Base-by-base conservation (phyloP, 2,113 vertebrate species). In the Pandion haliaetus region DNA sequence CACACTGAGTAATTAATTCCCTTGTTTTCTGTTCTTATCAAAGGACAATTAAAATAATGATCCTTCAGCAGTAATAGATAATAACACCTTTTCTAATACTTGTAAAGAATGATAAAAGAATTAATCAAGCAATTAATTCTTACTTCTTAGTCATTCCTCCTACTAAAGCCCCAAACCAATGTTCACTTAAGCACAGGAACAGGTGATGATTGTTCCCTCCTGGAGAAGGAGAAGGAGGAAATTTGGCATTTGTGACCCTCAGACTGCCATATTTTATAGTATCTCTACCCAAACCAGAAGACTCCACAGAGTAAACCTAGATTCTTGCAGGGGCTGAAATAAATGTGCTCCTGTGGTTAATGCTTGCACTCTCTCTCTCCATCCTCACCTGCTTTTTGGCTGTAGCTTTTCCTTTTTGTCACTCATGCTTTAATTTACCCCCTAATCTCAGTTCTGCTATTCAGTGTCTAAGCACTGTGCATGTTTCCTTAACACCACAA, bases 11-110 rank as follows among this genome's bases (percentile, higher is more conserved):
- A 93, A 94, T 45, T 18, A 16, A 83, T 78, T 70, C 40, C n/a
- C 55, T 86, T 90, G 50, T 73, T 94, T 93, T 90, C 59, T 90
- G 11, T 57, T 93, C 82, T 57, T 80, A 83, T 55, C 76, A 77
- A 90, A 92, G 42, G 40, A 82, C 54, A 91, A 70, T 91, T 94
- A 82, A 91, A 96, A 73, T 92, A 92, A 95, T 74, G 18, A 86
- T 70, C 67, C 73, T 81, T 81, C 55, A 88, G 42, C 47, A 90
- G 50, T 52, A 72, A 62, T 26, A 77, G 40, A 80, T 93, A 93
- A 93, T 86, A 93, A 92, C 40, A 77, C 67, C 55, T 94, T 96
- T 90, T 63, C 38, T 77, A 90, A 92, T 23, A 83, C n/a, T 55
- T 82, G 49, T 28, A 88, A 79, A 73, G 45, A 80, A 83, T 47